Evolutionary conservation across 2,888 invertebrate species (phyloP).

Genomic region (Chydorus sphaericus): DNA sequence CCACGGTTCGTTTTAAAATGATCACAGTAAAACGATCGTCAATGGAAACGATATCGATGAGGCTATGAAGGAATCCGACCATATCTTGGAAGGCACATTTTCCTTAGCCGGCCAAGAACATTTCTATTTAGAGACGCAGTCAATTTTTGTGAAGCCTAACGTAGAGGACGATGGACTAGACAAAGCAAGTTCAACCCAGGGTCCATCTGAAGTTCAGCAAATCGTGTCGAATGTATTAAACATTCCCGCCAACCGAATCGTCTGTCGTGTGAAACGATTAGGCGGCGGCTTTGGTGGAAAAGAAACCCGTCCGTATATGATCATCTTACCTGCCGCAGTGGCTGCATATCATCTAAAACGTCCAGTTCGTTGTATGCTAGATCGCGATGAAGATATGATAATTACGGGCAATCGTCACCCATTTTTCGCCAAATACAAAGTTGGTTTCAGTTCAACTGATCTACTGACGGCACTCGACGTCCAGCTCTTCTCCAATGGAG

Average conservation of each 20-base stretch:
- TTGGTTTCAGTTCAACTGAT: slow-evolving; percentile 59
- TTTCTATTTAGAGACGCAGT: slow-evolving; percentile 78
- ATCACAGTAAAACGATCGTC: slow-evolving; percentile 15
- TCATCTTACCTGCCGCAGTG: slow-evolving; percentile 58
- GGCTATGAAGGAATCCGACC: slow-evolving; percentile 20
- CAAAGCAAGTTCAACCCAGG: slow-evolving; percentile 67
- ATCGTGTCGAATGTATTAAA: slow-evolving; percentile 51
- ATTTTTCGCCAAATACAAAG: slow-evolving; percentile 68
- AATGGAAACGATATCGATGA: slow-evolving; percentile 1
- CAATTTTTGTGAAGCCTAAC: slow-evolving; percentile 36
- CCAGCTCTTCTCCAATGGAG: slow-evolving; percentile 65
- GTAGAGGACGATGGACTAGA: slow-evolving; percentile 71
- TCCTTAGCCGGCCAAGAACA: slow-evolving; percentile 87
- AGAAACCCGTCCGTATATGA: slow-evolving; percentile 53
- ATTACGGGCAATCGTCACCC: slow-evolving; percentile 81
- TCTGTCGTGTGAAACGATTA: slow-evolving; percentile 64
- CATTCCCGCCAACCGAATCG: slow-evolving; percentile 56
- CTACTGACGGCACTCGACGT: slow-evolving; percentile 55
- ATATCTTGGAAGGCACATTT: slow-evolving; percentile 60
- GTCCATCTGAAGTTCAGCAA: slow-evolving; percentile 53
- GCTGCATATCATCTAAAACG: slow-evolving; percentile 62
- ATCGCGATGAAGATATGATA: slow-evolving; percentile 88
- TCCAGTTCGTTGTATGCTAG: slow-evolving; percentile 75
- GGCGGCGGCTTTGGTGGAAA: slow-evolving; percentile 96
- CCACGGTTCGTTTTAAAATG: slow-evolving; percentile 15